Evolutionary conservation across 2,797 vertebrate genomes (phyloP), one percentile per base, ranked within the genome.

Genomic region (Percopsis omiscomaycus): DNA sequence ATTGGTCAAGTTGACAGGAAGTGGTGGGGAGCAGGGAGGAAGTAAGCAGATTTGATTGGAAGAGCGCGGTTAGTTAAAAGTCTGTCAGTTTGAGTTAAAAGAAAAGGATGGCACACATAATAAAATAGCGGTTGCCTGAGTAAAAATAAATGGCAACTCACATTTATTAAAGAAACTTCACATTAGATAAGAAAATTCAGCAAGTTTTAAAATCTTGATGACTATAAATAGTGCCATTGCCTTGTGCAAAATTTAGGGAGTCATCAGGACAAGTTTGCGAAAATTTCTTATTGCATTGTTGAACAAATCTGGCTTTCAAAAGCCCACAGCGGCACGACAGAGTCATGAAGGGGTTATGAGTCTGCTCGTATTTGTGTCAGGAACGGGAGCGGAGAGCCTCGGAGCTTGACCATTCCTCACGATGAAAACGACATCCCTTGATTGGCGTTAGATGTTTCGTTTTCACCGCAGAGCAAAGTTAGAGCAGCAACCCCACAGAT

Each of bases 21-120:
- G 74, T 82, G 80, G 78, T 42, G 46, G 84, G 82, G 84, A 83
- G 71, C 68, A 85, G 81, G 86, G 78, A 85, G 89, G 88, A 91
- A 52, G 88, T 83, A 92, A 91, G 89, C 88, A 91, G 87, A 91
- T 91, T 92, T 89, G 80, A 90, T 84, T 79, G 80, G 84, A 81
- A 93, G 75, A 89, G 85, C 45, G 67, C 53, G 84, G 89, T 93
- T 92, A 93, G 90, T 86, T 86, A 69, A 79, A 84, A 86, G 75
- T 85, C 79, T 83, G 87, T 82, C 85, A 74, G 50, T 74, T 84
- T 73, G 76, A 85, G 84, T 88, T 83, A 82, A 85, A 86, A 84
- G 80, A 75, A 82, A 61, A 87, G 84, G 86, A 85, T 78, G 83
- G 68, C 88, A 73, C 77, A 80, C 64, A 71, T 78, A 59, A 59